Conservation (phyloP, 2,888 invertebrate genomes). For the Pterostichus niger region DNA sequence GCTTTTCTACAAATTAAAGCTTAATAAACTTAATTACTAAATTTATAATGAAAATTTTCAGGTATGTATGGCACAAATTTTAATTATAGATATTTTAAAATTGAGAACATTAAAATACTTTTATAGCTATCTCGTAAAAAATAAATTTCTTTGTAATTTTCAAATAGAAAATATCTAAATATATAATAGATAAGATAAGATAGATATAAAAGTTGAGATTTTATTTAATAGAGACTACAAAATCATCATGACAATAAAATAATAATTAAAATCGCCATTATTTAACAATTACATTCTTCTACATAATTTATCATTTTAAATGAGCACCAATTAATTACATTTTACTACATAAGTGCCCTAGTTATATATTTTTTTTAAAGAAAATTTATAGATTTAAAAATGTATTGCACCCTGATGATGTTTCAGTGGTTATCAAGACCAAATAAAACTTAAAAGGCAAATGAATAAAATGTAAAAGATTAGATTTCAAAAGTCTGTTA, state of each 20-base stretch:
- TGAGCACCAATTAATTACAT: slow-evolving; percentile 39
- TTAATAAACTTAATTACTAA: slow-evolving; percentile 10
- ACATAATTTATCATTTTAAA: slow-evolving; percentile 2
- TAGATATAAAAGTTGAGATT: slow-evolving; percentile 17
- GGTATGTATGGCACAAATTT: slow-evolving; percentile 55
- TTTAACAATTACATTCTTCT: slow-evolving; percentile 9
- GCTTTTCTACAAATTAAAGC: slow-evolving; percentile 60
- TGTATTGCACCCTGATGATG: slow-evolving; percentile 51
- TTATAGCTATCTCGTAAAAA: slow-evolving; percentile 23
- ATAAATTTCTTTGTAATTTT: slow-evolving; percentile 8
- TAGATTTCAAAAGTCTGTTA: background rate
- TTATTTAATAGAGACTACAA: slow-evolving; percentile 20
- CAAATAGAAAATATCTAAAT: background rate
- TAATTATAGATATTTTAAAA: background rate
- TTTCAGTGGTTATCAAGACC: slow-evolving; percentile 52
- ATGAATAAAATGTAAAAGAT: background rate
- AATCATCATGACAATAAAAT: background rate
- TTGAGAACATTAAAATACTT: slow-evolving; percentile 4
- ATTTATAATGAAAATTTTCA: slow-evolving; percentile 26
- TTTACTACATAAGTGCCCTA: slow-evolving; percentile 22
- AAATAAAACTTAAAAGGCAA: slow-evolving; percentile 32
- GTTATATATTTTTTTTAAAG: slow-evolving; percentile 7
- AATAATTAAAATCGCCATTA: slow-evolving; percentile 15
- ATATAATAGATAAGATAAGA: slow-evolving; percentile 6
- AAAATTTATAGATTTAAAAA: slow-evolving; percentile 20